Evolutionary conservation across 2,113 vertebrate species (phyloP).

Genomic region (Desmodus rotundus): DNA sequence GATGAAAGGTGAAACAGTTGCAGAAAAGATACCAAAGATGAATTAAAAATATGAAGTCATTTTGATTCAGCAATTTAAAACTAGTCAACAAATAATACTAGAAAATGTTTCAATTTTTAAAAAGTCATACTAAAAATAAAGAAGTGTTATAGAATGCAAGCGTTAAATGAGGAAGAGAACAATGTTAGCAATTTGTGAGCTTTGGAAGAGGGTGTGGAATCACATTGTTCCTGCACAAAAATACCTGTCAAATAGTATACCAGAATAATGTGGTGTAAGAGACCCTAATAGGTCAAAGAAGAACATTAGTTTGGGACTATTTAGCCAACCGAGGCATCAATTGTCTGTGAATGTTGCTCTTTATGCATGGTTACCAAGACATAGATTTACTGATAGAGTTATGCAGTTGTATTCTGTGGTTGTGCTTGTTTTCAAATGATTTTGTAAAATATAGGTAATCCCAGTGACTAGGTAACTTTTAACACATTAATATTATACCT

Average conservation of each 20-base stretch:
- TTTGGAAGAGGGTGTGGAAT: background rate
- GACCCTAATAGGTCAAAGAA: background rate
- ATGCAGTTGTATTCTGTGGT: background rate
- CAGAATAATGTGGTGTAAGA: background rate
- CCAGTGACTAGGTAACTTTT: background rate
- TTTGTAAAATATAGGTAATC: background rate
- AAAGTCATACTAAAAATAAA: background rate
- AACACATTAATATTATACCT: background rate
- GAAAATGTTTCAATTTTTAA: background rate
- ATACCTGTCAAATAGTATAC: background rate
- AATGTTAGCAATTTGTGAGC: background rate
- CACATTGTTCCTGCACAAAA: background rate
- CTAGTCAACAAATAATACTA: background rate
- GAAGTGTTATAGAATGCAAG: slow-evolving; percentile 2
- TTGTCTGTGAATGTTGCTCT: background rate
- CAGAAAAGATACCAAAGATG: background rate
- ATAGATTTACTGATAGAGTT: background rate
- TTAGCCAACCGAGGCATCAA: background rate
- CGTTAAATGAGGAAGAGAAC: background rate
- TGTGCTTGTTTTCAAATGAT: slow-evolving; percentile 6
- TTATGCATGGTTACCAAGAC: background rate
- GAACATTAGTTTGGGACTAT: background rate
- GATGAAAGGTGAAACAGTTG: background rate
- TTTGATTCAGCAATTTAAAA: slow-evolving; percentile 17
- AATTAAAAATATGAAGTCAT: slow-evolving; percentile 1